A percentile compares a stretch with the other conserved stretches of the same genome.
Conservation (phyloP, 2,113 vertebrate genomes). For the Rhineura floridana region DNA sequence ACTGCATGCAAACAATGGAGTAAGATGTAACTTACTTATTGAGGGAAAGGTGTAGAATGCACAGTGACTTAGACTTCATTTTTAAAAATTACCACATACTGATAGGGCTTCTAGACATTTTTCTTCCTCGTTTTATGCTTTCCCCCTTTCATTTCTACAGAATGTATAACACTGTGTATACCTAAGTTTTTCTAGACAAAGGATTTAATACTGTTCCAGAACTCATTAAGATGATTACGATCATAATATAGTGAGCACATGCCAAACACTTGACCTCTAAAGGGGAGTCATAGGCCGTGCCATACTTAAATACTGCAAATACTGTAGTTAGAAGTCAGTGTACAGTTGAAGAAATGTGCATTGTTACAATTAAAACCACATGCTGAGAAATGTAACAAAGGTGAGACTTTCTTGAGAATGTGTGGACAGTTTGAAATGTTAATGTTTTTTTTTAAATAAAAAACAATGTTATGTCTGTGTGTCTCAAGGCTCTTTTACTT, state of each 20-base stretch:
- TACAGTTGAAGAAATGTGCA: slow-evolving; percentile 68
- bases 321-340: slow-evolving; percentile 45
- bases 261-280: slow-evolving; percentile 71
- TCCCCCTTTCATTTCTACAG: neutral
- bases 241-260: slow-evolving; percentile 56
- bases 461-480: slow-evolving; percentile 58
- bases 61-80: neutral
- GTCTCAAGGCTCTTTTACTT: slow-evolving; percentile 51
- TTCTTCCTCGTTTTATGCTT: neutral
- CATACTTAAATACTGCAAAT: slow-evolving; percentile 51
- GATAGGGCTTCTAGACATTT: neutral
- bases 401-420: slow-evolving; percentile 56
- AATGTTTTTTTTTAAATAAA: slow-evolving; percentile 48
- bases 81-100: neutral
- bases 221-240: slow-evolving; percentile 65
- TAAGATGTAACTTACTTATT: slow-evolving; percentile 25
- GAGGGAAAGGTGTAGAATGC: neutral
- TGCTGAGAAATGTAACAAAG: slow-evolving; percentile 69
- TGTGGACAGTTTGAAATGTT: slow-evolving; percentile 64
- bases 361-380: slow-evolving; percentile 80
- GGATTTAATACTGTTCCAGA: slow-evolving; percentile 48
- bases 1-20: neutral
- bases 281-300: slow-evolving; percentile 57
- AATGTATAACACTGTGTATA: neutral
- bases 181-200: slow-evolving; percentile 56